Conservation (phyloP, 2,888 invertebrate species). For the Parnassius orleans region DNA sequence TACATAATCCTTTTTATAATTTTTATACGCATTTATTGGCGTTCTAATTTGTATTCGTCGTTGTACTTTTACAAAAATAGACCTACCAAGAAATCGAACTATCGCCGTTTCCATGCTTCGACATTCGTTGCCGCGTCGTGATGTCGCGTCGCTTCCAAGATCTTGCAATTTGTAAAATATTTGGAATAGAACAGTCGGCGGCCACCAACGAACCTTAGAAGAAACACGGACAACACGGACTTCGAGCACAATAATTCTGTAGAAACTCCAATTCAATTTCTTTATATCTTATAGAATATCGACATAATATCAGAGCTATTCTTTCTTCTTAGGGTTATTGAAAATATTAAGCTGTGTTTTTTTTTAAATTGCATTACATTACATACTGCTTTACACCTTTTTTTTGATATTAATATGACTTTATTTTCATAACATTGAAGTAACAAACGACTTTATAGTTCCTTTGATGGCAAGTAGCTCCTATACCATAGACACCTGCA, state of each 20-base stretch:
- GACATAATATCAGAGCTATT: too few species aligned
- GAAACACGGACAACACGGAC: slow-evolving; percentile 25
- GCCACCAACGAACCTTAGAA: slow-evolving; percentile 62
- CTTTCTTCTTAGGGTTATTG: too few species aligned
- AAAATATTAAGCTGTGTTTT: too few species aligned
- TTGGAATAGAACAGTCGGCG: slow-evolving; percentile 64
- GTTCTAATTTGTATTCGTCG: slow-evolving; percentile 23
- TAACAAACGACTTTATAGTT: too few species aligned
- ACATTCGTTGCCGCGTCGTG: slow-evolving; percentile 44
- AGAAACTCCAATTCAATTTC: too few species aligned
- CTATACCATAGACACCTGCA: too few species aligned
- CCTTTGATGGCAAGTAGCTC: too few species aligned
- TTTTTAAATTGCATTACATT: too few species aligned
- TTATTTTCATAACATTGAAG: too few species aligned
- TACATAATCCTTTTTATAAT: background rate
- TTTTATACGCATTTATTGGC: background rate
- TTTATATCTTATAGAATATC: too few species aligned
- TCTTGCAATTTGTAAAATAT: slow-evolving; percentile 76
- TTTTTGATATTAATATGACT: too few species aligned
- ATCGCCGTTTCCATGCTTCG: slow-evolving; percentile 36
- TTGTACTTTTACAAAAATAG: slow-evolving; percentile 28
- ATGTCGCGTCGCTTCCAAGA: slow-evolving; percentile 55
- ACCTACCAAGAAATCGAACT: slow-evolving; percentile 42
- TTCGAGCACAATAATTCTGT: slow-evolving; percentile 16
- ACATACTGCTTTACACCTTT: too few species aligned